phyloP scores from a whole-genome alignment of 2,113 vertebrate genomes.

The Alexandromys fortis region DNA sequence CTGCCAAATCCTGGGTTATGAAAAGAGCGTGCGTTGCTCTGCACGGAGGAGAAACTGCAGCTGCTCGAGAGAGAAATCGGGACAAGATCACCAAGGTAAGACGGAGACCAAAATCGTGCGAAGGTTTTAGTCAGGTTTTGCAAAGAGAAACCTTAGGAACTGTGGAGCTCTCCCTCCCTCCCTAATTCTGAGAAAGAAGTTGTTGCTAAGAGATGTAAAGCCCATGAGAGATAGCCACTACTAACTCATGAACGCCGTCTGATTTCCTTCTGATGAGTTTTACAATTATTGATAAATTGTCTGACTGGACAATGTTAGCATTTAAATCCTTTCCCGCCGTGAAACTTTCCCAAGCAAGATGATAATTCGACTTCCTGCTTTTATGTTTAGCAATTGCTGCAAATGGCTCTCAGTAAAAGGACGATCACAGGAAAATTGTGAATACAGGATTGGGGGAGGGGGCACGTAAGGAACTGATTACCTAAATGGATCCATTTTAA shows the following conservation, averaged over 20 bases:
- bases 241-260: slow-evolving; percentile 15
- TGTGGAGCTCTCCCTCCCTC: neutral
- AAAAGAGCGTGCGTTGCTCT: slow-evolving; percentile 36
- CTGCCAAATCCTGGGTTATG: slow-evolving; percentile 66
- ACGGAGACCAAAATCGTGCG: neutral
- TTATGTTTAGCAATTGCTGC: neutral
- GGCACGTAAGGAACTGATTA: neutral
- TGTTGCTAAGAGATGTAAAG: neutral
- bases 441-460: neutral
- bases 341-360: slow-evolving; percentile 40
- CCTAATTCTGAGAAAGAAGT: slow-evolving; percentile 58
- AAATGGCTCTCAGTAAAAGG: neutral
- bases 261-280: slow-evolving; percentile 2
- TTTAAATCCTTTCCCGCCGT: neutral
- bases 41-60: slow-evolving; percentile 8
- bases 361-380: neutral
- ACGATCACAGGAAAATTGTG: neutral
- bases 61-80: neutral
- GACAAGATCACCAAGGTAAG: slow-evolving; percentile 68
- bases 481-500: neutral
- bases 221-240: neutral
- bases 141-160: slow-evolving; percentile 29
- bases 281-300: slow-evolving; percentile 45
- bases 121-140: slow-evolving; percentile 2
- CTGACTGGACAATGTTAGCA: neutral